Evolutionary conservation across 2,797 vertebrate genomes (phyloP), one percentile per base, ranked within the genome.

Genomic region (Zalophus californianus): DNA sequence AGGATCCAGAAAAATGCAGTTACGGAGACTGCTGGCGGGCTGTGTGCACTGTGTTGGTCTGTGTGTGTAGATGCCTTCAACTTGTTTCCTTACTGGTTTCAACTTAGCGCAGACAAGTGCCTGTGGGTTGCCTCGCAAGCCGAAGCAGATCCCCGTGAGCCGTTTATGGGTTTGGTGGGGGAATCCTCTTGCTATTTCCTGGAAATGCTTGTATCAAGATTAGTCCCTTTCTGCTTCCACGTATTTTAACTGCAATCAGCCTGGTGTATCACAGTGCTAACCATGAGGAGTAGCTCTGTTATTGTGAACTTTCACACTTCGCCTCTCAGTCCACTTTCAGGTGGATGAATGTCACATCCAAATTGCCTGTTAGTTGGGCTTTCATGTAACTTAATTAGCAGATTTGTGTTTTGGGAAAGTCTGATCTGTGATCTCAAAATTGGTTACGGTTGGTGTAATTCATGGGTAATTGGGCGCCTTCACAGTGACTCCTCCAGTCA

Each of bases 351-450:
- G 97, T 96, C 88, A 90, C 29, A 27, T 88, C 93, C 94, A 94
- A 88, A 96, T 93, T 94, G 91, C 90, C 86, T 97, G 86, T 89
- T 89, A 85, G 78, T 90, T 93, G 93, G 96, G 90, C 92, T 98
- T 97, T 97, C 85, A 92, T 97, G 94, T 97, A 96, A 97, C 94
- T 96, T 97, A 97, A 98, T 97, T 92, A 97, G 93, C 92, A 98
- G 93, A 94, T 97, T 96, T 58, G 72, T 97, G 98, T 96, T 98
- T 94, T 78, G 92, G 96, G 96, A 94, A 97, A 94, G 87, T 92
- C 73, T 97, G 60, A n/a, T 56, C 83, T 98, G 25, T 52, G 20
- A 50, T 90, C 70, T 89, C 94, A 79, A 88, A 89, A 72, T 96
- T 96, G 92, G 35, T 97, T 97, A 64, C 25, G 62, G 86, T 88